Base-by-base conservation (phyloP, 2,113 vertebrate species). In the Seriola quinqueradiata region DNA sequence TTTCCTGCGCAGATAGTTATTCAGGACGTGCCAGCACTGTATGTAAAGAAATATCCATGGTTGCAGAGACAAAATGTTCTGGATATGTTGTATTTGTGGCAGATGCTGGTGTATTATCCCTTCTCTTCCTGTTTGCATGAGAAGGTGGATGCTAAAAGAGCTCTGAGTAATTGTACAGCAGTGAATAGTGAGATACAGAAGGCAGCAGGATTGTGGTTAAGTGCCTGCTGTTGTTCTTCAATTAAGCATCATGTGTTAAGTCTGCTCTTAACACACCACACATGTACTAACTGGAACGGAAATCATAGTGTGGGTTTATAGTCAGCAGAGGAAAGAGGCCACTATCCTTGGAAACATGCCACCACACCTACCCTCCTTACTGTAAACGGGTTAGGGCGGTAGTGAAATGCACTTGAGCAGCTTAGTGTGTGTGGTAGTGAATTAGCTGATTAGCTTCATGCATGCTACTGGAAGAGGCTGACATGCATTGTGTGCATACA, bases 391-490 rank as follows among this genome's bases (percentile, higher is more conserved):
- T 57, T 64, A 38, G n/a, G 36, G n/a, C 63, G 46, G 25, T 67
- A 79, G 78, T 71, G 67, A 84, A 82, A 87, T 68, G 46, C 28
- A 17, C 54, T 68, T 78, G 72, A 90, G 82, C 79, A 55, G 70
- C 82, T 90, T 77, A 70, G 77, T 55, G 72, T 65, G 65, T 77
- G 57, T 71, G 59, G 60, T 60, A 50, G 70, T 69, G 71, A 63
- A 80, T 85, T 72, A 69, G 69, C 77, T 82, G 38, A 80, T 85
- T 76, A 84, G 54, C 68, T 73, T 64, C 14, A 34, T 70, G 52
- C 52, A 21, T 85, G 42, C 38, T 55, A 54, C 34, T 59, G 34
- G 42, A 58, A 14, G 38, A 66, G 42, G 61, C 19, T 19, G 23
- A 55, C 44, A 50, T 36, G 21, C 48, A 64, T 17, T 65, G 48